Conservation (phyloP, 1,140 invertebrate genomes). For the Bombyx mandarina region DNA sequence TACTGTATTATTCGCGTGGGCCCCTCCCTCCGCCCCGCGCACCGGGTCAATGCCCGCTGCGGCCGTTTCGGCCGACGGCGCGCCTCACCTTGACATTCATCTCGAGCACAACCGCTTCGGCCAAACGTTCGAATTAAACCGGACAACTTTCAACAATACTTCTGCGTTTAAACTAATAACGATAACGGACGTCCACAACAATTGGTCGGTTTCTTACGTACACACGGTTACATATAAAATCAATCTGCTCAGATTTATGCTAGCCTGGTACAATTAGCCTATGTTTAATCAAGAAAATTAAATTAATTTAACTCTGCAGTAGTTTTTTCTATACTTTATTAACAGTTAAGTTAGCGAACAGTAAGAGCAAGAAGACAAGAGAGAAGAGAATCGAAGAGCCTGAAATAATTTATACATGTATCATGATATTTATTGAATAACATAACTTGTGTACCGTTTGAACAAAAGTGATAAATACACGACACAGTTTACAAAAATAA, state of each 20-base stretch:
- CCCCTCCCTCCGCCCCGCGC: conserved; percentile 35
- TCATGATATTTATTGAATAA: too few species aligned
- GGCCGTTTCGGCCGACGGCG: conserved; percentile 65
- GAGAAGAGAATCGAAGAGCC: too few species aligned
- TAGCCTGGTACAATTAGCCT: conserved; percentile 12
- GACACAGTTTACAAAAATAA: too few species aligned
- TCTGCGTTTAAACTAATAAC: conserved; percentile 13
- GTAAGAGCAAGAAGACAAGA: too few species aligned
- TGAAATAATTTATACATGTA: too few species aligned
- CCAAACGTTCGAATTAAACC: conserved; percentile 57
- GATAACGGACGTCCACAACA: conserved; percentile 12
- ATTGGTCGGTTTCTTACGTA: conserved; percentile 7
- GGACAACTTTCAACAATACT: conserved; percentile 29
- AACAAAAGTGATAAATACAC: too few species aligned
- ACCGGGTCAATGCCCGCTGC: conserved; percentile 50
- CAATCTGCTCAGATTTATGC: conserved; percentile 13
- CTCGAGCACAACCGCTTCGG: conserved; percentile 53
- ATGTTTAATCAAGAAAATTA: conserved; percentile 19
- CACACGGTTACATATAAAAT: background rate
- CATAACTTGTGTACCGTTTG: too few species aligned
- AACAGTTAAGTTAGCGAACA: too few species aligned
- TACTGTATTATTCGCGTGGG: conserved; percentile 66
- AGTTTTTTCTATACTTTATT: too few species aligned
- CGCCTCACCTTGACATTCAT: conserved; percentile 71
- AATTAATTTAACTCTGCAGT: conserved; percentile 7